A percentile compares a stretch with the other conserved stretches of the same genome.
phyloP scores from a whole-genome alignment of 1,140 invertebrate species.

The Ceratitis capitata region DNA sequence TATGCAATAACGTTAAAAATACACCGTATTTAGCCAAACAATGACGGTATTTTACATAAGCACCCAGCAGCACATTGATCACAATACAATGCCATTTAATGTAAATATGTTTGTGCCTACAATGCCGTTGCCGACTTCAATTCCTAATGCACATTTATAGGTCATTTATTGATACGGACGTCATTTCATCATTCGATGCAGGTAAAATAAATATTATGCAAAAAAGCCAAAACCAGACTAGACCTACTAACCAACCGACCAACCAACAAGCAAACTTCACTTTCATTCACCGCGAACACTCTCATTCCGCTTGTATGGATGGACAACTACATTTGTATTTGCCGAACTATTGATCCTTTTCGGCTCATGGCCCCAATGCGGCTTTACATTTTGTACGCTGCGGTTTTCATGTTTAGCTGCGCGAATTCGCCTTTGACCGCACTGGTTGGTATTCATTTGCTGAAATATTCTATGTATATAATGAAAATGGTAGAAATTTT shows the following conservation, averaged over 20 bases:
- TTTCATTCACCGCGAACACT: background rate
- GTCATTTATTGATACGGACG: background rate
- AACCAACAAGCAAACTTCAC: conserved; percentile 1
- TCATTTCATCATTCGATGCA: conserved; percentile 12
- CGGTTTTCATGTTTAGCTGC: conserved; percentile 14
- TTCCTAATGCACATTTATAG: background rate
- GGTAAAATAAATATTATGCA: background rate
- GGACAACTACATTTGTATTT: background rate
- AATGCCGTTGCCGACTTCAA: background rate
- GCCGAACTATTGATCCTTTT: background rate
- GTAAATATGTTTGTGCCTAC: background rate
- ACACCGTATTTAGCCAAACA: too few species aligned
- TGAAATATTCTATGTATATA: background rate
- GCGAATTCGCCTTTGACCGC: background rate
- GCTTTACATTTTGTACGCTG: conserved; percentile 7
- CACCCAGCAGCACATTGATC: background rate
- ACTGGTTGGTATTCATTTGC: conserved; percentile 12
- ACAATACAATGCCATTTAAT: background rate
- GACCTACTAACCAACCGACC: background rate
- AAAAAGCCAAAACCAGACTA: conserved; percentile 6
- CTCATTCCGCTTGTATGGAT: background rate
- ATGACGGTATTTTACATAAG: background rate
- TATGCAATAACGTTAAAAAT: too few species aligned
- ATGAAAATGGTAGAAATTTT: background rate
- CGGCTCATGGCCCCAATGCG: conserved; percentile 26